Percentiles rank a stretch among this genome's conserved stretches.
phyloP scores from a whole-genome alignment of 2,888 invertebrate species.

The Pollenia amentaria region DNA sequence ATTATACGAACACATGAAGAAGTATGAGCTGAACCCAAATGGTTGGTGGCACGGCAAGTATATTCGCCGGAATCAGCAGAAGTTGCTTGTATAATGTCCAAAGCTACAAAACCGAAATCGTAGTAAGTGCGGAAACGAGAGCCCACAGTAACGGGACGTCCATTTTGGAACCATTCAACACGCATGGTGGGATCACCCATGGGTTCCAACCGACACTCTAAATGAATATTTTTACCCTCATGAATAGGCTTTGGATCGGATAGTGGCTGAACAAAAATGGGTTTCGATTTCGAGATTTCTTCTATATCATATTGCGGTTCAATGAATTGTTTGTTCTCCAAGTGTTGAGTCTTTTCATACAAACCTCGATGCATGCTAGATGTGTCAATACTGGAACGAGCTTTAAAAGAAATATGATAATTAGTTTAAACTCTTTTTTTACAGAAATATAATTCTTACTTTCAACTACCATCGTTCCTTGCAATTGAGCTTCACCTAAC shows the following conservation, averaged over 20 bases:
- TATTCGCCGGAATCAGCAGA: conserved; percentile 98
- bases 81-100: conserved; percentile 97
- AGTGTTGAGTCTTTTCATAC: conserved; percentile 93
- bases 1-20: conserved; percentile 95
- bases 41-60: conserved; percentile 96
- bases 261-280: conserved; percentile 95
- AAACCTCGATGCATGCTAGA: conserved; percentile 95
- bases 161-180: conserved; percentile 98
- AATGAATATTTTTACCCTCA: conserved; percentile 95
- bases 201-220: conserved; percentile 96
- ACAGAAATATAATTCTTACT: conserved; percentile 87
- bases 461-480: conserved; percentile 94
- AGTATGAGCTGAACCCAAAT: conserved; percentile 96
- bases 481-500: conserved; percentile 93
- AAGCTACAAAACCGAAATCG: conserved; percentile 98
- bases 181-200: conserved; percentile 98
- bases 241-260: conserved; percentile 93
- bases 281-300: conserved; percentile 96
- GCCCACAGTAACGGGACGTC: conserved; percentile 93
- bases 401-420: conserved; percentile 85
- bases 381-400: conserved; percentile 94
- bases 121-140: conserved; percentile 97
- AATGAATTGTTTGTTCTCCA: conserved; percentile 93
- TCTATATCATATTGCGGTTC: conserved; percentile 96
- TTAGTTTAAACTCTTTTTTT: conserved; percentile 7